phyloP scores from a whole-genome alignment of 2,113 vertebrate genomes.

The Morphnarchus princeps region DNA sequence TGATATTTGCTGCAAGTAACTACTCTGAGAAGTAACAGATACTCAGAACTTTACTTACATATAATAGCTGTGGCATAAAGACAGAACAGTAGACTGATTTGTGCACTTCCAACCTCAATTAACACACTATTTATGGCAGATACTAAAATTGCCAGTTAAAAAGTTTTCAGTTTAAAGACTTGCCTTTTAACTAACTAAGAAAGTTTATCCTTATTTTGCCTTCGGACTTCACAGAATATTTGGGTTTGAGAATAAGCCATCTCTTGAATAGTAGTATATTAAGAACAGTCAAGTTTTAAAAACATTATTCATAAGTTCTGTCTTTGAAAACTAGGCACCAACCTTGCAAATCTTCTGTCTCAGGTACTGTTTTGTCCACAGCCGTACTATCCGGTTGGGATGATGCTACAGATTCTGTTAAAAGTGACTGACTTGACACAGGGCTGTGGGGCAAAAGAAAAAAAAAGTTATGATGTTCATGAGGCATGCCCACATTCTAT shows the following conservation, averaged over 20 bases:
- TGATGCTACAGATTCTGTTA: constrained; percentile 77
- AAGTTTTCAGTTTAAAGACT: background rate
- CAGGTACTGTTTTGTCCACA: constrained; percentile 75
- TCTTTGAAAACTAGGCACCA: background rate
- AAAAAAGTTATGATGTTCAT: background rate
- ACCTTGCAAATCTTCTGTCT: constrained; percentile 83
- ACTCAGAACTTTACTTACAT: background rate
- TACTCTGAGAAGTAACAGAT: background rate
- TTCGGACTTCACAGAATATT: background rate
- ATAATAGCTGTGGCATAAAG: background rate
- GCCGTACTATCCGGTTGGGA: constrained; percentile 74
- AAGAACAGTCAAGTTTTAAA: background rate
- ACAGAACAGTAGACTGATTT: background rate
- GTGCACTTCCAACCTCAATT: background rate
- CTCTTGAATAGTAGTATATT: background rate
- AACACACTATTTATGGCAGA: background rate
- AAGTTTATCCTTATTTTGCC: background rate
- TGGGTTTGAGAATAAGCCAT: background rate
- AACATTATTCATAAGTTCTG: background rate
- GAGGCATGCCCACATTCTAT: background rate
- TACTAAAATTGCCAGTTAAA: background rate
- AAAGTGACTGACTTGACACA: constrained; percentile 76
- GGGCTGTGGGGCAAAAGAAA: constrained; percentile 51
- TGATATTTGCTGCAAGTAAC: background rate
- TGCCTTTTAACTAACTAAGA: background rate